Conservation (phyloP, 2,888 invertebrate species). For the Celastrina argiolus region DNA sequence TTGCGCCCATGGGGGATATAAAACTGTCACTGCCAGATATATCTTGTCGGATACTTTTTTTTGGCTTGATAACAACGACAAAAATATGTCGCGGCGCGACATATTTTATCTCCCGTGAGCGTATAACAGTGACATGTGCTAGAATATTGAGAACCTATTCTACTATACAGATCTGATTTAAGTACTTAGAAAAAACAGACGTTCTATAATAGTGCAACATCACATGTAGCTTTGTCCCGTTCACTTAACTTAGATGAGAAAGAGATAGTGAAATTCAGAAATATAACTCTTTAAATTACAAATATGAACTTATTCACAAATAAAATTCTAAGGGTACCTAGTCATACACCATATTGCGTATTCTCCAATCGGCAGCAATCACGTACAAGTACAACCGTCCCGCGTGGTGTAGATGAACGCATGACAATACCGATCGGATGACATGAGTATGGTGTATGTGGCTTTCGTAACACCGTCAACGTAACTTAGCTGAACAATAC, state of each 20-base stretch:
- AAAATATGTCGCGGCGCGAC: not conserved
- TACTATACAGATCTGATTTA: not conserved
- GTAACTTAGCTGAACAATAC: too few species aligned
- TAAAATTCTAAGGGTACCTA: too few species aligned
- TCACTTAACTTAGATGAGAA: not conserved
- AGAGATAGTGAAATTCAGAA: not conserved
- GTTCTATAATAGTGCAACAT: not conserved
- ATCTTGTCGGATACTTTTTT: too few species aligned
- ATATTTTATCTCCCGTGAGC: not conserved
- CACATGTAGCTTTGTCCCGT: not conserved
- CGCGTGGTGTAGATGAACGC: too few species aligned
- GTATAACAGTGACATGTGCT: not conserved
- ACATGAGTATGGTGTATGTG: too few species aligned
- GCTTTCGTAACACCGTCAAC: too few species aligned
- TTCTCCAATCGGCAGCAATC: too few species aligned
- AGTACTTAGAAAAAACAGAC: not conserved
- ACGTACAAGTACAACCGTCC: too few species aligned
- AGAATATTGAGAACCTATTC: not conserved
- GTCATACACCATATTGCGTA: too few species aligned
- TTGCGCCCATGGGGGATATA: not conserved
- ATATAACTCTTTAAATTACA: not conserved
- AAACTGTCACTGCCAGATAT: not conserved
- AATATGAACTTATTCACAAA: not conserved
- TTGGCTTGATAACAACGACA: too few species aligned
- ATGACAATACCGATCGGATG: too few species aligned